Percentiles rank a stretch among this genome's conserved stretches.
phyloP scores from a whole-genome alignment of 2,113 vertebrate genomes.

The Pelvicachromis taeniatus region DNA sequence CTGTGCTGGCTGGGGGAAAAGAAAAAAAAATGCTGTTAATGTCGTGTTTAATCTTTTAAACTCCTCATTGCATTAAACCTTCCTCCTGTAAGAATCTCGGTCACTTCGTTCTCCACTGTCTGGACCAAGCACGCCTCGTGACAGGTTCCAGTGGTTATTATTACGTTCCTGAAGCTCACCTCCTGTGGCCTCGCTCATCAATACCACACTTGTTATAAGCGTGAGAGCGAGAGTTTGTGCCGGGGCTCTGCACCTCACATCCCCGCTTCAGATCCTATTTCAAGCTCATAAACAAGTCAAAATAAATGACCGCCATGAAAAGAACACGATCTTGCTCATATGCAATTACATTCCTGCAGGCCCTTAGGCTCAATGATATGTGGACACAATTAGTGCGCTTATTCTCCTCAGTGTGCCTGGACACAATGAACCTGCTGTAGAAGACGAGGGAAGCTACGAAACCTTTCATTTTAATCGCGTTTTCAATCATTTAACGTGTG shows the following conservation, averaged over 20 bases:
- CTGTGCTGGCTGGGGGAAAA: background rate
- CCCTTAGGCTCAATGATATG: background rate
- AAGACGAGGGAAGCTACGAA: no score
- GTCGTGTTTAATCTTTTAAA: background rate
- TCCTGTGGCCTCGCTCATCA: slow-evolving; percentile 7
- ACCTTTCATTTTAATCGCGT: background rate
- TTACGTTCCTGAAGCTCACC: background rate
- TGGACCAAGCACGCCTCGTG: background rate
- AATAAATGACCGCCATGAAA: slow-evolving; percentile 33
- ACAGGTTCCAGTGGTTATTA: background rate
- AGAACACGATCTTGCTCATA: slow-evolving; percentile 15
- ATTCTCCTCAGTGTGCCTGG: background rate
- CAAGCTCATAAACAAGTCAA: slow-evolving; percentile 39
- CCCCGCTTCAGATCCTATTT: slow-evolving; percentile 16
- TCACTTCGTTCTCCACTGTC: background rate
- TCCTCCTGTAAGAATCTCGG: background rate
- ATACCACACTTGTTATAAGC: slow-evolving; percentile 21
- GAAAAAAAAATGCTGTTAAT: background rate
- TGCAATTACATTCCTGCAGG: slow-evolving; percentile 18
- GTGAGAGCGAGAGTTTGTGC: background rate
- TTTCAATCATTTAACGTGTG: background rate
- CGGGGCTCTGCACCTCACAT: background rate
- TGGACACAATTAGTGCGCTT: slow-evolving; percentile 1
- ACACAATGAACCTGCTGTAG: background rate
- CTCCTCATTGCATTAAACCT: background rate